Percentiles rank a stretch among this genome's conserved stretches.
phyloP scores from a whole-genome alignment of 2,888 invertebrate genomes.

The Hartigia nigra region DNA sequence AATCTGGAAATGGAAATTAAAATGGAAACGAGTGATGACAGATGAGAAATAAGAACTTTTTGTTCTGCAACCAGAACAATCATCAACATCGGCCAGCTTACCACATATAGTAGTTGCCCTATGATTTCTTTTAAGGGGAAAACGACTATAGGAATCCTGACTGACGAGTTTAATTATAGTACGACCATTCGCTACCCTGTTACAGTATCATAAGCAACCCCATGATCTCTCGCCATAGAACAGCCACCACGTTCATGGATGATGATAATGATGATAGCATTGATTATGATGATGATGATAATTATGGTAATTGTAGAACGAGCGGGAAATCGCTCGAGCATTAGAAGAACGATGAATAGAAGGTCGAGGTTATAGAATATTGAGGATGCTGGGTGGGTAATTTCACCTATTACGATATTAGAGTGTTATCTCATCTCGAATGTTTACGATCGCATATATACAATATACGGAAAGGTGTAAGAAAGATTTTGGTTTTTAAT shows the following conservation, averaged over 20 bases:
- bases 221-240: neutral
- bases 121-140: neutral
- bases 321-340: neutral
- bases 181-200: constrained; percentile 1
- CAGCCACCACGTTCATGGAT: neutral
- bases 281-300: neutral
- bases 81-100: neutral
- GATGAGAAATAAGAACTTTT: neutral
- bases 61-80: neutral
- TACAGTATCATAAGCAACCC: neutral
- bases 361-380: neutral
- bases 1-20: neutral
- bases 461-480: neutral
- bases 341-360: neutral
- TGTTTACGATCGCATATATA: neutral
- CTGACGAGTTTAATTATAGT: constrained; percentile 33
- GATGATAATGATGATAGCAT: neutral
- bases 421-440: neutral
- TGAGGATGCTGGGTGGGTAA: neutral
- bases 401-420: neutral
- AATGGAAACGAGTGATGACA: neutral
- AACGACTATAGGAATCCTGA: constrained; percentile 25
- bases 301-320: neutral
- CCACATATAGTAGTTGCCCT: neutral
- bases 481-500: neutral